Evolutionary conservation across 2,113 vertebrate species (phyloP).

Genomic region (Caracal caracal): DNA sequence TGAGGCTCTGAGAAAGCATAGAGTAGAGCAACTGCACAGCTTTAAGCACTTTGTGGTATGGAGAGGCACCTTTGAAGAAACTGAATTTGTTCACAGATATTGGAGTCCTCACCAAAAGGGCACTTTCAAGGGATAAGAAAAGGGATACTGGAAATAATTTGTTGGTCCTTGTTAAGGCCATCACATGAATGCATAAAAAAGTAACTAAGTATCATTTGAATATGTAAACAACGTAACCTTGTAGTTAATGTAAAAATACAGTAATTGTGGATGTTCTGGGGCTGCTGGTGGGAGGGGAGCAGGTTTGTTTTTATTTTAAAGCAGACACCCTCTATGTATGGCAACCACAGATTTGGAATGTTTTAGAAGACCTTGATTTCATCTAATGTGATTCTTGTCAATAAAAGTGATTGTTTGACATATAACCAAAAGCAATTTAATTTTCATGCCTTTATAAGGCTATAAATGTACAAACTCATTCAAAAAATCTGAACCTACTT

Average conservation of each 20-base stretch:
- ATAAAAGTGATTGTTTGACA: slow-evolving; percentile 37
- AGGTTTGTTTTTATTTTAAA: slow-evolving; percentile 24
- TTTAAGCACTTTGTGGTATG: not conserved
- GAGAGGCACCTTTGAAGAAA: not conserved
- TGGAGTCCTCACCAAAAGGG: not conserved
- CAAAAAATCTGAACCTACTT: slow-evolving; percentile 37
- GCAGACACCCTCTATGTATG: not conserved
- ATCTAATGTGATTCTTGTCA: slow-evolving; percentile 38
- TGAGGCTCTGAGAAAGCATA: not conserved
- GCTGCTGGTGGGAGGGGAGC: not conserved
- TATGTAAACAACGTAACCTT: not conserved
- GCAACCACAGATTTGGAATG: not conserved
- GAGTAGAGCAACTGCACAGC: not conserved
- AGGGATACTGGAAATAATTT: not conserved
- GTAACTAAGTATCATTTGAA: not conserved
- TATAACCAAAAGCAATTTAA: slow-evolving; percentile 35
- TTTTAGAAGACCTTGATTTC: slow-evolving; percentile 23
- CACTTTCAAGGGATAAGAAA: not conserved
- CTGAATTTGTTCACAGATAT: not conserved
- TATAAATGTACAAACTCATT: slow-evolving; percentile 50
- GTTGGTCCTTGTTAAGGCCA: not conserved
- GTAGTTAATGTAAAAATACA: not conserved
- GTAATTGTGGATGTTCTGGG: not conserved
- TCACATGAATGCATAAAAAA: not conserved
- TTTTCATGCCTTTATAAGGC: slow-evolving; percentile 44